Percentiles rank a stretch among this genome's conserved stretches.
Evolutionary conservation across 2,797 vertebrate species (phyloP).

Genomic region (Pteronotus mesoamericanus): DNA sequence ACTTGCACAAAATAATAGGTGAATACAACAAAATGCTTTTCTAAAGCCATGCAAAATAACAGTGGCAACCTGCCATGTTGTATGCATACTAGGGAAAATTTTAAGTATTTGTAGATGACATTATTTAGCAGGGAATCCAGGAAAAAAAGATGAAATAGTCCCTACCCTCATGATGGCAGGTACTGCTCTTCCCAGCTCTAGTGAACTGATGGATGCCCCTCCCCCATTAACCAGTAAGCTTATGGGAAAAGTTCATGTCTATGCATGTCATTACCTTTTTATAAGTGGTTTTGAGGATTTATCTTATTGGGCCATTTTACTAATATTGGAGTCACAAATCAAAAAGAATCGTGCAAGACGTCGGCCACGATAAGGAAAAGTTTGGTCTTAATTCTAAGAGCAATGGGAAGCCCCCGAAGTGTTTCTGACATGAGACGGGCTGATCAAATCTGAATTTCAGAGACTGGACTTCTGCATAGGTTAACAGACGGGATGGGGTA

Average conservation of each 20-base stretch:
- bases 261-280: background rate
- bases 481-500: background rate
- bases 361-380: background rate
- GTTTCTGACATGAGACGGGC: background rate
- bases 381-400: background rate
- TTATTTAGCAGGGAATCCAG: background rate
- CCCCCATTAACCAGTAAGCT: background rate
- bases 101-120: background rate
- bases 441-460: background rate
- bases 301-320: background rate
- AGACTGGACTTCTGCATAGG: background rate
- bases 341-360: background rate
- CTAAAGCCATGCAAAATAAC: background rate
- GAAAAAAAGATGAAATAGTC: background rate
- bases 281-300: background rate
- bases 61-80: background rate
- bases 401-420: background rate
- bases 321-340: background rate
- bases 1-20: background rate
- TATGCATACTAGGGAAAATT: background rate
- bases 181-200: background rate
- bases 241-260: background rate
- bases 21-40: background rate
- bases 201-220: background rate
- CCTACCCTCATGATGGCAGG: background rate